Conservation (phyloP, 2,797 vertebrate species). For the Sciaenops ocellatus region DNA sequence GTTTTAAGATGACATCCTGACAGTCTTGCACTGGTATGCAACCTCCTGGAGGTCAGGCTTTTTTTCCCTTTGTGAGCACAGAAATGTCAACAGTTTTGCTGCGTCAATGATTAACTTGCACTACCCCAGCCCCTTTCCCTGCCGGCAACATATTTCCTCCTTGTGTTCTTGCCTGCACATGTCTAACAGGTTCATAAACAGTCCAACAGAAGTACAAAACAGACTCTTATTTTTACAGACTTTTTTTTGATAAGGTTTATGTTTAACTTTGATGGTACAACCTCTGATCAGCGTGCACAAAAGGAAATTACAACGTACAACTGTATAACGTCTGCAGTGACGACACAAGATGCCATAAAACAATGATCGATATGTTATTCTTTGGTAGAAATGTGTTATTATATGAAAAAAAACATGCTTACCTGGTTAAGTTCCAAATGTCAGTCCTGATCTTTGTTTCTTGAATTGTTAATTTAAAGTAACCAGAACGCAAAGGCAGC, state of each 20-base stretch:
- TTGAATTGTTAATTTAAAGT: background rate
- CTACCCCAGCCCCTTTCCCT: slow-evolving; percentile 13
- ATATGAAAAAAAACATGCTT: slow-evolving; percentile 31
- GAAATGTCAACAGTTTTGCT: slow-evolving; percentile 47
- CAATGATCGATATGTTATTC: background rate
- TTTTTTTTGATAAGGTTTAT: slow-evolving; percentile 8
- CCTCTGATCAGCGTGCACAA: background rate
- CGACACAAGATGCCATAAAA: background rate
- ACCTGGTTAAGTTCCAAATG: slow-evolving; percentile 52
- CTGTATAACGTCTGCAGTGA: slow-evolving; percentile 1
- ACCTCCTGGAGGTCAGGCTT: background rate
- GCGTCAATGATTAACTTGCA: slow-evolving; percentile 40
- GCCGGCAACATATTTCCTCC: slow-evolving; percentile 23
- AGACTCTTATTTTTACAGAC: background rate
- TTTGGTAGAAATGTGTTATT: background rate
- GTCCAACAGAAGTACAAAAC: background rate
- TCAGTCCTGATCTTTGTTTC: slow-evolving; percentile 21
- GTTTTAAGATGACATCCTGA: slow-evolving; percentile 25
- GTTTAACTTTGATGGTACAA: slow-evolving; percentile 18
- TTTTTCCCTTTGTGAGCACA: slow-evolving; percentile 17
- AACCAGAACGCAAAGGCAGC: slow-evolving; percentile 8
- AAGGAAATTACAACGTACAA: background rate
- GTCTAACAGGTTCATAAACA: background rate
- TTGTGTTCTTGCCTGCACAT: slow-evolving; percentile 24
- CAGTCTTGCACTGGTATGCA: slow-evolving; percentile 6